Evolutionary conservation across 2,888 invertebrate genomes (phyloP), one percentile per base, ranked within the genome.

Genomic region (Stramonita haemastoma): DNA sequence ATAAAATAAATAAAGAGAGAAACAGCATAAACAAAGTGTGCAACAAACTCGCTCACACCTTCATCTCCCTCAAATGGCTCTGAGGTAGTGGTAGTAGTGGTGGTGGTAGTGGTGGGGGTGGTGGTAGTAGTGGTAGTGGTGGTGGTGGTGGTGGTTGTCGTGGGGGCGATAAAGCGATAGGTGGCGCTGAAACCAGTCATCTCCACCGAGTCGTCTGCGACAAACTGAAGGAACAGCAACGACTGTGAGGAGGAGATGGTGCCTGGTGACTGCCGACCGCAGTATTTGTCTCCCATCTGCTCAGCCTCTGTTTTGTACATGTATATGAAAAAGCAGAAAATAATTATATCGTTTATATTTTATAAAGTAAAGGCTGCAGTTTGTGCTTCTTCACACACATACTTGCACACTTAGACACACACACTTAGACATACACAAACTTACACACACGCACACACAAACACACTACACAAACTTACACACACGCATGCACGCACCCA

Each of bases 161-260:
- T 70, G 0, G 85, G 89, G 0, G 89, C 85, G 46, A 89, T 56
- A 15, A 89, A 85, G 56, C 89, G 89, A 70, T 89, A 89, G 85
- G 85, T 73, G 57, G 89, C 89, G 85, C 85, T 89, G 89, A 89
- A 89, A 0, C 89, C 89, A 0, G 89, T 89, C 89, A 85, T 85
- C n/a, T 89, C 85, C 85, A 89, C 89, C 17, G 70, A 73, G 85
- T 85, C 89, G 89, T 89, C 89, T 84, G 89, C 89, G 66, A 73
- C 57, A 56, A 89, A 89, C 46, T 66, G 46, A 19, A 85, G 17
- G 19, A 89, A 29, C 5, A 89, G 13, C 22, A 70, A 46, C 19
- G 84, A 70, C 36, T 34, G 6, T 22, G 84, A 70, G 15, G 89
- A 73, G 32, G 77, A 22, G 26, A 83, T 85, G 70, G n/a, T 34